Evolutionary conservation across 92 coral and sea anemone species (phyloP).

Genomic region (Phenganax stokvisi): DNA sequence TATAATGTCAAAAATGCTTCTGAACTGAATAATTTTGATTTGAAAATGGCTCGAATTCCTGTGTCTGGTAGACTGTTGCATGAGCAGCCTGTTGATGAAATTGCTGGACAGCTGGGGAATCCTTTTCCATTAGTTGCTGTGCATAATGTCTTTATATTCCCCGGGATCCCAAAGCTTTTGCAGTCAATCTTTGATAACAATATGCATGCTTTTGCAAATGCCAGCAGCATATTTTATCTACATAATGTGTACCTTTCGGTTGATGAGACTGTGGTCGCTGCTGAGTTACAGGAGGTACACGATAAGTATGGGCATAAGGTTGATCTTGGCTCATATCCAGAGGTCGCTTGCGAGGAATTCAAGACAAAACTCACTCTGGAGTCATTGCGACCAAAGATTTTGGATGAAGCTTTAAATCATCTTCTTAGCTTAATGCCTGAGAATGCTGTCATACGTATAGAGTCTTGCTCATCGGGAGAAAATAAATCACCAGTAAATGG

Average conservation of each 20-base stretch:
- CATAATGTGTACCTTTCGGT: slow-evolving; percentile 62
- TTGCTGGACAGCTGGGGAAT: slow-evolving; percentile 14
- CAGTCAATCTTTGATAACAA: slow-evolving; percentile 55
- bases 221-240: slow-evolving; percentile 57
- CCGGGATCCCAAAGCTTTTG: slow-evolving; percentile 75
- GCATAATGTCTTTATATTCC: slow-evolving; percentile 77
- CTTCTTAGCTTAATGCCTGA: slow-evolving; percentile 60
- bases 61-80: slow-evolving; percentile 58
- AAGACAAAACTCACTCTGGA: slow-evolving; percentile 80
- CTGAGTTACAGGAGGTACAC: slow-evolving; percentile 62
- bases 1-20: slow-evolving; percentile 43
- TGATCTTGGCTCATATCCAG: slow-evolving; percentile 88
- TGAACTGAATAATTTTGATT: slow-evolving; percentile 56
- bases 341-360: slow-evolving; percentile 50
- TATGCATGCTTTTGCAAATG: slow-evolving; percentile 49
- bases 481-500: slow-evolving; percentile 16
- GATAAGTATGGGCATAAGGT: slow-evolving; percentile 64
- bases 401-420: slow-evolving; percentile 67
- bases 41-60: slow-evolving; percentile 84
- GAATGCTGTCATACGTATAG: slow-evolving; percentile 54
- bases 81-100: slow-evolving; percentile 35
- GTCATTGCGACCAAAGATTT: slow-evolving; percentile 48
- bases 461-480: slow-evolving; percentile 39
- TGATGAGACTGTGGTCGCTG: slow-evolving; percentile 70
- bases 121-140: slow-evolving; percentile 71